These are phyloP conservation scores for Sminthurinus signatus DNA, from an alignment of 1,140 invertebrate species.

Conservation along the genomic window DNA sequence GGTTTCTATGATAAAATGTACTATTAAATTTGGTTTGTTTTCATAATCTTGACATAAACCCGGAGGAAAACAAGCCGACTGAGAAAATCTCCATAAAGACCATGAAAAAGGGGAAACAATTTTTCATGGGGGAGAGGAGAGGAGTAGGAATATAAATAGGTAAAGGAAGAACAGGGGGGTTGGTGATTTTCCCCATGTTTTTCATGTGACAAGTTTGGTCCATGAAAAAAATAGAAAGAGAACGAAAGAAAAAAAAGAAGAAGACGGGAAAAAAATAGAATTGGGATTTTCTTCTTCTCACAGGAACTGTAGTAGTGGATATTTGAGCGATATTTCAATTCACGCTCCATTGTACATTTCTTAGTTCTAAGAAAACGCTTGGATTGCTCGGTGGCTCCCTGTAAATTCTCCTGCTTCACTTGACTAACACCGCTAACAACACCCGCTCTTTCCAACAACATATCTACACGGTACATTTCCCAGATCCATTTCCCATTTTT, in stretches of 20 bases:
- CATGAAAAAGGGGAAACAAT: too few species aligned
- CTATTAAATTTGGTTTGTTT: too few species aligned
- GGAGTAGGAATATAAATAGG: neutral
- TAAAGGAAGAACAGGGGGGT: neutral
- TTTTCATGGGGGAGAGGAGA: too few species aligned
- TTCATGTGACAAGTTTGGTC: slow-evolving; percentile 8
- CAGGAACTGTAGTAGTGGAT: slow-evolving; percentile 11
- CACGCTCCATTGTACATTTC: slow-evolving; percentile 32
- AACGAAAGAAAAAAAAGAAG: slow-evolving; percentile 6
- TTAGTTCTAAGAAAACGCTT: slow-evolving; percentile 29
- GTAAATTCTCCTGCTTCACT: slow-evolving; percentile 29
- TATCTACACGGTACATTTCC: slow-evolving; percentile 30
- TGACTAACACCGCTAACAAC: slow-evolving; percentile 34
- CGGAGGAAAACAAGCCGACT: too few species aligned
- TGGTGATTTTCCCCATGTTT: slow-evolving; percentile 1
- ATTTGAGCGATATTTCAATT: slow-evolving; percentile 28
- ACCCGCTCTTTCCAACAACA: slow-evolving; percentile 21
- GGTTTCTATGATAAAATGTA: too few species aligned
- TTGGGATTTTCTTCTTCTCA: neutral
- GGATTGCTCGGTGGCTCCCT: slow-evolving; percentile 16
- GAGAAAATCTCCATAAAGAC: too few species aligned
- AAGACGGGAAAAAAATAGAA: neutral
- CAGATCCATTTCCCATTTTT: slow-evolving; percentile 13
- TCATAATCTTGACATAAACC: too few species aligned
- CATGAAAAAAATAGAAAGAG: slow-evolving; percentile 15